A percentile compares a stretch with the other conserved stretches of the same genome.
Evolutionary conservation across 1,140 invertebrate species (phyloP).

Genomic region (Hetaerina americana): DNA sequence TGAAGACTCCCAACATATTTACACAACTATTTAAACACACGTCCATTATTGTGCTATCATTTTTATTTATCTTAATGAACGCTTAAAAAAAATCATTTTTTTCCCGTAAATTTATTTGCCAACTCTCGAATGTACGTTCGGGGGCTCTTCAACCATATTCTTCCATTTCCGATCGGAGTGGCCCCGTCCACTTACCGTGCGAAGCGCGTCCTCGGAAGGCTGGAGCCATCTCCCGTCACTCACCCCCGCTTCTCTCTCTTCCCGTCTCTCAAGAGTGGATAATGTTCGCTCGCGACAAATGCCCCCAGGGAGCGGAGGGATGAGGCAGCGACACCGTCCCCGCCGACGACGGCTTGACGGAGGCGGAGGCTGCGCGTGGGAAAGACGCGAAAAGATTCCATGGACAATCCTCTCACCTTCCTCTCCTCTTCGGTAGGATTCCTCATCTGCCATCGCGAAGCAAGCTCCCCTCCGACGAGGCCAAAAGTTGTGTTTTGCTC

Average conservation of each 20-base stretch:
- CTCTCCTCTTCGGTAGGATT: no score
- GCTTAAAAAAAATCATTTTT: neutral
- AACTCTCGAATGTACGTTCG: neutral
- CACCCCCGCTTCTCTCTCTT: no score
- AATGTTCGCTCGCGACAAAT: no score
- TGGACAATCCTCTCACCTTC: no score
- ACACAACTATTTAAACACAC: neutral
- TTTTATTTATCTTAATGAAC: neutral
- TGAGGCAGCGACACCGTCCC: no score
- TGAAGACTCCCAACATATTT: neutral
- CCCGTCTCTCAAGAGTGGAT: no score
- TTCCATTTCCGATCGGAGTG: neutral
- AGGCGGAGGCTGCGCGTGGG: neutral
- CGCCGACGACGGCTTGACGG: no score
- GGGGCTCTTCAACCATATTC: neutral
- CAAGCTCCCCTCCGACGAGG: no score
- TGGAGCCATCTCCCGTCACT: no score
- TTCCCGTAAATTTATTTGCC: constrained; percentile 1
- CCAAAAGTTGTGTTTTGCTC: neutral
- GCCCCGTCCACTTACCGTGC: neutral
- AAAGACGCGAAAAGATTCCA: neutral
- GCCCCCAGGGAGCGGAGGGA: no score
- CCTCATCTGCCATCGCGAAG: no score
- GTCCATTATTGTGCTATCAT: neutral
- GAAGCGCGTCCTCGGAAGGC: no score